A percentile compares a stretch with the other conserved stretches of the same genome.
Conservation (phyloP, 1,140 invertebrate species). For the Caerostris darwini region DNA sequence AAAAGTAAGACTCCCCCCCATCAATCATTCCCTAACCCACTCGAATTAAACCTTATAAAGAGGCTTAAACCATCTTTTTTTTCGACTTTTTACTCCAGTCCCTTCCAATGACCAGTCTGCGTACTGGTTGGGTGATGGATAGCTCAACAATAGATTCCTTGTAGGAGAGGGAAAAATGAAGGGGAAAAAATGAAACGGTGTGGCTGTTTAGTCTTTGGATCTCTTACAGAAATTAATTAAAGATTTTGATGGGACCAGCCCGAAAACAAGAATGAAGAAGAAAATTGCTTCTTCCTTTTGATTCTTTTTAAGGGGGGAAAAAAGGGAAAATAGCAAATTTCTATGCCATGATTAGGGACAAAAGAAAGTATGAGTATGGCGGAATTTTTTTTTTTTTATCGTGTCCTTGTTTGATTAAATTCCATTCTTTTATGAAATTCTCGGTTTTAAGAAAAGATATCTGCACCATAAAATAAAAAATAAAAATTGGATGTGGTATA, state of each 20-base stretch:
- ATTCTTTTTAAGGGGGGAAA: neutral
- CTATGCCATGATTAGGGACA: neutral
- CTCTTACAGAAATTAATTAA: slow-evolving; percentile 32
- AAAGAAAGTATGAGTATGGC: neutral
- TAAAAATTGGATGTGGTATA: too few species aligned
- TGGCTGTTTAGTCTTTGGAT: slow-evolving; percentile 8
- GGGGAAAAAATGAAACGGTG: neutral
- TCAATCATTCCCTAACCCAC: slow-evolving; percentile 16
- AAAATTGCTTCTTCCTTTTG: neutral
- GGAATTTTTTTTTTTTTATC: neutral
- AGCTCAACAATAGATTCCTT: slow-evolving; percentile 4
- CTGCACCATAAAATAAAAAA: too few species aligned
- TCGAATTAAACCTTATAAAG: slow-evolving; percentile 39
- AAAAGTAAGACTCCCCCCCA: neutral
- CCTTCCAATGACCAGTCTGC: neutral
- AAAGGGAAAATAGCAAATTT: neutral
- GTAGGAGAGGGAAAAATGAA: neutral
- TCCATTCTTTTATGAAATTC: neutral
- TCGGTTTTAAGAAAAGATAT: too few species aligned
- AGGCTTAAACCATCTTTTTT: neutral
- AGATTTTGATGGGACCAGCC: slow-evolving; percentile 20
- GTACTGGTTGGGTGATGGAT: neutral
- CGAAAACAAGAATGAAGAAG: neutral
- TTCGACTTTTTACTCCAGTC: slow-evolving; percentile 4
- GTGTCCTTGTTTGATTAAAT: neutral